Evolutionary conservation across 23 tunicate species (phyloP), one percentile per base, ranked within the genome.

Genomic region (Aplidium turbinatum): DNA sequence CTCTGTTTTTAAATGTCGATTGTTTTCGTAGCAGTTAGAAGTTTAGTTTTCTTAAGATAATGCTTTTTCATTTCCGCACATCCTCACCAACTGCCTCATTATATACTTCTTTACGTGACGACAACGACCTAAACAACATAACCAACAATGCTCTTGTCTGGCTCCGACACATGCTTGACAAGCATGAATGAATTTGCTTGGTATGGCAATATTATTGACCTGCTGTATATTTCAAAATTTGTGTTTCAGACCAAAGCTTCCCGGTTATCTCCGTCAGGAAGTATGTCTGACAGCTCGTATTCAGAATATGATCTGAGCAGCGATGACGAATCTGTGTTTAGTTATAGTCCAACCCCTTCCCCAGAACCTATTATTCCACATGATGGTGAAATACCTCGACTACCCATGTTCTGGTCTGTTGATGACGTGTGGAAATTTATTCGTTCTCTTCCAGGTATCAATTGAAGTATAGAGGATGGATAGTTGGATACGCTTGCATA

Each of bases 371-470:
- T 18, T 19, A 35, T 39, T 4, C 79, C 64, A 7, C 50, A 73
- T 11, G 30, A 0, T 63, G 80, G 81, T 31, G 52, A 51, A 11
- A 63, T 48, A 3, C 52, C 56, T 6, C 54, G 76, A 2, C 6
- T 72, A 20, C 87, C 87, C 0, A 46, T 69, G 68, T 0, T 53
- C 31, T 88, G 96, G 96, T 18, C 86, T 0, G 96, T 88, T 29
- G 83, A 88, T 67, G 87, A 88, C 81, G 96, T 88, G 30, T 88
- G 82, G 58, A 76, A 55, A 34, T 88, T 64, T 23, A 76, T 88
- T 21, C 35, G 68, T 3, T 88, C 96, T 26, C 34, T 88, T 23
- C 87, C 96, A 38, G 87, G 80, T 76, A 21, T n/a, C n/a, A n/a
- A n/a, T n/a, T n/a, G n/a, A n/a, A n/a, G 13, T 45, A n/a, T n/a